phyloP scores from a whole-genome alignment of 2,113 vertebrate species.

The Lota lota region DNA sequence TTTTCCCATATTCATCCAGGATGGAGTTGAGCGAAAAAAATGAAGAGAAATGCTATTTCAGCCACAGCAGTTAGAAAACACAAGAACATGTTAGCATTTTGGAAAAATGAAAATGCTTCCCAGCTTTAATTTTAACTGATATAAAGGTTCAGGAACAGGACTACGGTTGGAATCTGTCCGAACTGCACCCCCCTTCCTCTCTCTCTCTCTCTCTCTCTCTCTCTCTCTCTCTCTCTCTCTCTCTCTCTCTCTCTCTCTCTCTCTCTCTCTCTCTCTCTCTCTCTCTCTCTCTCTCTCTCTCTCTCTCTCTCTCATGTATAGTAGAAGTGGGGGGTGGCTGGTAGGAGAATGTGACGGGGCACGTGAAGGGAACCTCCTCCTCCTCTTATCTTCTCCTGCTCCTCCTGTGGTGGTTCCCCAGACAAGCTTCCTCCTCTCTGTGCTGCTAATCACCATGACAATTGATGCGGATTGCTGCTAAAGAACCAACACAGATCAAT shows the following conservation, averaged over 20 bases:
- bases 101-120: slow-evolving; percentile 61
- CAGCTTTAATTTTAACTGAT: slow-evolving; percentile 32
- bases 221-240: slow-evolving; percentile 19
- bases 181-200: neutral
- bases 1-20: too few species aligned
- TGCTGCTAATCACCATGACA: slow-evolving; percentile 81
- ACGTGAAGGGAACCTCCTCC: slow-evolving; percentile 41
- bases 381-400: slow-evolving; percentile 37
- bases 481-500: slow-evolving; percentile 82
- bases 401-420: slow-evolving; percentile 72
- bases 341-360: slow-evolving; percentile 51
- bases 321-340: slow-evolving; percentile 13
- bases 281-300: slow-evolving; percentile 16
- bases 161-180: too few species aligned
- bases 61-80: slow-evolving; percentile 19
- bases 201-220: slow-evolving; percentile 25
- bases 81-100: slow-evolving; percentile 6
- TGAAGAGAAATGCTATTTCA: too few species aligned
- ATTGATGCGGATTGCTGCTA: slow-evolving; percentile 83
- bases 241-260: slow-evolving; percentile 24
- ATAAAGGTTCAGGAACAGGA: too few species aligned
- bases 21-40: too few species aligned
- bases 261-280: slow-evolving; percentile 28
- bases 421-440: slow-evolving; percentile 77
- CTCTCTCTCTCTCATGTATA: slow-evolving; percentile 16